phyloP scores from a whole-genome alignment of 2,797 vertebrate genomes.

The Rhyacichthys aspro region DNA sequence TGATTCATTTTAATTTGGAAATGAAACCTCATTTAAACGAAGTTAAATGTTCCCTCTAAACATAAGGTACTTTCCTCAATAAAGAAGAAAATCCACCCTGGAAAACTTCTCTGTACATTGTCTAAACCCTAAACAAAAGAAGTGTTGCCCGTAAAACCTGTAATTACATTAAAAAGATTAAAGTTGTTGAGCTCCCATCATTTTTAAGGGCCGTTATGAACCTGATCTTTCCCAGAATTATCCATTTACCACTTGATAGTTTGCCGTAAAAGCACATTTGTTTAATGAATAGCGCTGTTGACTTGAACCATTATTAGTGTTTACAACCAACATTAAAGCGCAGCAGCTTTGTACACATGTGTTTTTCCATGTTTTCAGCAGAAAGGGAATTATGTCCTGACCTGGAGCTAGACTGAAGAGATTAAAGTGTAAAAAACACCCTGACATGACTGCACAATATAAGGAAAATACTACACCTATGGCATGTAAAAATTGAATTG shows the following conservation, averaged over 20 bases:
- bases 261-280: constrained; percentile 52
- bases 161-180: constrained; percentile 7
- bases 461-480: too few species aligned
- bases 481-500: too few species aligned
- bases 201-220: constrained; percentile 46
- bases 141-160: constrained; percentile 12
- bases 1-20: too few species aligned
- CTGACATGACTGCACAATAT: too few species aligned
- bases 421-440: too few species aligned
- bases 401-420: too few species aligned
- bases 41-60: neutral
- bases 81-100: neutral
- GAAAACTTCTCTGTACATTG: neutral
- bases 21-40: too few species aligned
- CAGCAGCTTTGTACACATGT: too few species aligned
- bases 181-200: constrained; percentile 17
- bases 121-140: neutral
- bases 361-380: constrained; percentile 5
- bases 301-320: neutral
- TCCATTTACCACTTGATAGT: constrained; percentile 60
- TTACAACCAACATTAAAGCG: constrained; percentile 5
- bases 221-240: constrained; percentile 48
- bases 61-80: neutral
- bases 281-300: constrained; percentile 49
- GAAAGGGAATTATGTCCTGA: too few species aligned